Conservation (phyloP, 2,797 vertebrate species). For the Acridotheres tristis region DNA sequence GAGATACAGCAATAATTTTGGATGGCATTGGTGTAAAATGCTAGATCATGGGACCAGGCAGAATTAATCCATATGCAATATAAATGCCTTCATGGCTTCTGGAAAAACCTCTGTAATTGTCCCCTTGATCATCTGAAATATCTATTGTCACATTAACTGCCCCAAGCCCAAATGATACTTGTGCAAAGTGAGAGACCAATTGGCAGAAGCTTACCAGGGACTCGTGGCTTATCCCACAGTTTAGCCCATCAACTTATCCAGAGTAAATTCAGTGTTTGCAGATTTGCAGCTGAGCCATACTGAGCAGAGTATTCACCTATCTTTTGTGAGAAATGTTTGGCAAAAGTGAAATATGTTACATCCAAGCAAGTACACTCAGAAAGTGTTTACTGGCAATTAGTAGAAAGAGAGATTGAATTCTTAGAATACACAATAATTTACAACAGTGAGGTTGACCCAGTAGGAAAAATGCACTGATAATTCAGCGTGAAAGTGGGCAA, state of each 20-base stretch:
- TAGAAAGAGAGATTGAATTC: background rate
- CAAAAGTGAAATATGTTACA: background rate
- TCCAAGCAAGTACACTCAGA: background rate
- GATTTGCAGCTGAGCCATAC: background rate
- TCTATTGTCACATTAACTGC: background rate
- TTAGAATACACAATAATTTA: background rate
- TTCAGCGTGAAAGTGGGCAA: conserved; percentile 25
- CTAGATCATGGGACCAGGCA: background rate
- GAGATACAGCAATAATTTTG: background rate
- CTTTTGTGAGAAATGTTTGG: background rate
- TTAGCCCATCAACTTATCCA: background rate
- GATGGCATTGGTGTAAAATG: background rate
- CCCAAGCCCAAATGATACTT: background rate
- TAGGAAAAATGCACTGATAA: background rate
- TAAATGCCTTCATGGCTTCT: background rate
- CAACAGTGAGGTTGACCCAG: background rate
- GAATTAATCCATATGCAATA: background rate
- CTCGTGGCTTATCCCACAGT: background rate
- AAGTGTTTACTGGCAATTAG: background rate
- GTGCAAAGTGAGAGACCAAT: background rate
- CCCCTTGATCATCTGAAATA: background rate
- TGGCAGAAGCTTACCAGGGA: background rate
- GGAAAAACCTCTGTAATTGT: background rate
- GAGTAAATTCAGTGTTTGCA: background rate
- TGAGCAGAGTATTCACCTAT: background rate